These are phyloP conservation scores for Orthonyx spaldingii DNA, from an alignment of 2,113 vertebrate genomes.

Conservation along the genomic window DNA sequence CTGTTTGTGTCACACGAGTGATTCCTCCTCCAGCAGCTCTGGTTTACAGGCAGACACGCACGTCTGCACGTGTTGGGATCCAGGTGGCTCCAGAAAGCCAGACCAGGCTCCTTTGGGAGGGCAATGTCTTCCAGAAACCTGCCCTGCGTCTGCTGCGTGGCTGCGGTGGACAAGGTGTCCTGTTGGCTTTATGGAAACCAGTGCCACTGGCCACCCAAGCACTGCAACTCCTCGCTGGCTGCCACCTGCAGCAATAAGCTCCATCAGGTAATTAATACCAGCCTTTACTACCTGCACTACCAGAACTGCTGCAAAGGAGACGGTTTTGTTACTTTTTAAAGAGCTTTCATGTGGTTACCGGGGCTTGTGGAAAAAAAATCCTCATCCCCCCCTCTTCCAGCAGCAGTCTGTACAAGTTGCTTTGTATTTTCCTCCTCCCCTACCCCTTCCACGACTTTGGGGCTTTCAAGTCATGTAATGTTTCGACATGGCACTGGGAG, in stretches of 20 bases:
- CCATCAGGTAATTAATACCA: slow-evolving; percentile 38
- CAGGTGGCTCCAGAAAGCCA: slow-evolving; percentile 22
- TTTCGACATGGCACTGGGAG: neutral
- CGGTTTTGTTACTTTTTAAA: neutral
- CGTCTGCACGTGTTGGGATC: neutral
- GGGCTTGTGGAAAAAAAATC: neutral
- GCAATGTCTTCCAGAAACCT: neutral
- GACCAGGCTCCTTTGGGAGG: neutral
- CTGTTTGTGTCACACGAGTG: neutral
- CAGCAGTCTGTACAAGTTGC: neutral
- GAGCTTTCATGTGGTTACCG: slow-evolving; percentile 45
- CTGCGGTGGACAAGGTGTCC: neutral
- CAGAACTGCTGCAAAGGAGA: neutral
- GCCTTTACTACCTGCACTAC: slow-evolving; percentile 20
- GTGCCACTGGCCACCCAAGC: neutral
- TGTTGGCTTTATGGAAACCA: neutral
- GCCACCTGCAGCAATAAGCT: slow-evolving; percentile 53
- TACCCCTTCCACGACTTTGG: neutral
- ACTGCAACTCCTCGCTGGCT: neutral
- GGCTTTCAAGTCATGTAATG: slow-evolving; percentile 33
- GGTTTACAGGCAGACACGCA: neutral
- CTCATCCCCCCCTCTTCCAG: neutral
- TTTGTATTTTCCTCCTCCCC: neutral
- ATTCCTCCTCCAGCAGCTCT: slow-evolving; percentile 10
- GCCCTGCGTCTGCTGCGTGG: neutral